These are phyloP conservation scores for Galagoides demidoff DNA, from an alignment of 2,797 vertebrate species.

Conservation along the genomic window DNA sequence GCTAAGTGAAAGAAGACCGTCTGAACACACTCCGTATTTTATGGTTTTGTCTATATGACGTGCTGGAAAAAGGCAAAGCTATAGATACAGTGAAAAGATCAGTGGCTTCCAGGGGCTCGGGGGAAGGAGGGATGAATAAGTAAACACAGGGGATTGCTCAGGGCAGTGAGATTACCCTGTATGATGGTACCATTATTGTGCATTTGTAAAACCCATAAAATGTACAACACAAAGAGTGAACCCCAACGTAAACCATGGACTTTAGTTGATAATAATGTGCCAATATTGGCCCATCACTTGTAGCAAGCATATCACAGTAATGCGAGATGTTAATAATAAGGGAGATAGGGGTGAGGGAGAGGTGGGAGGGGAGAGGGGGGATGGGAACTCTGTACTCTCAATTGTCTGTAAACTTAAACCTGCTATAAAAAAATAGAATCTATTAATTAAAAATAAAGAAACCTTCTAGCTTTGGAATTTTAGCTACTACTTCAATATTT, in stretches of 20 bases:
- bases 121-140: background rate
- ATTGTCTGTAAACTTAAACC: background rate
- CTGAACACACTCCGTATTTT: background rate
- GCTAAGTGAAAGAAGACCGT: background rate
- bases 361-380: background rate
- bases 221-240: background rate
- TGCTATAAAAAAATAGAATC: background rate
- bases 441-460: background rate
- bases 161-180: background rate
- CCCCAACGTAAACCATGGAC: background rate
- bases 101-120: background rate
- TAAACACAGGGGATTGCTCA: background rate
- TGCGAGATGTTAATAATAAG: background rate
- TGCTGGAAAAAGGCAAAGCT: background rate
- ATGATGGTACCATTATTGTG: too few relatives aligned
- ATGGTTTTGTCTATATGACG: background rate
- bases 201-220: background rate
- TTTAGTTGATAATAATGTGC: background rate
- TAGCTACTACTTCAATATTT: constrained; percentile 32
- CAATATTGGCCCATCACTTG: background rate
- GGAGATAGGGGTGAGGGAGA: background rate
- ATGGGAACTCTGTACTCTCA: background rate
- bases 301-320: background rate
- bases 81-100: background rate
- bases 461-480: constrained; percentile 6